Evolutionary conservation across 2,113 vertebrate genomes (phyloP).

Genomic region (Hippocampus mohnikei): DNA sequence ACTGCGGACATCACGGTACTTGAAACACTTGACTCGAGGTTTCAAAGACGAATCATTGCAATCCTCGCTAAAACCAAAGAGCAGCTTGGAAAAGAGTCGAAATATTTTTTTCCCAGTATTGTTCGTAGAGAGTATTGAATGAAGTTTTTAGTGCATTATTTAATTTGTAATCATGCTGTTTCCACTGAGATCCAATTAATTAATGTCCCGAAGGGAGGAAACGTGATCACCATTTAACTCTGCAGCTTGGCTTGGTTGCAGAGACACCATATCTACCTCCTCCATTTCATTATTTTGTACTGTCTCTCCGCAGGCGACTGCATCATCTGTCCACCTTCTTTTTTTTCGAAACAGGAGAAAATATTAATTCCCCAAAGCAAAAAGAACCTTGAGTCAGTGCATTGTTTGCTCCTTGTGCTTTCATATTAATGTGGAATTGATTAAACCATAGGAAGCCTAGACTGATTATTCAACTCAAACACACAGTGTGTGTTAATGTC

Average conservation of each 20-base stretch:
- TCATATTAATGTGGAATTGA: background rate
- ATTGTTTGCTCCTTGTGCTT: slow-evolving; percentile 4
- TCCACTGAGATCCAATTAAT: slow-evolving; percentile 2
- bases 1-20: slow-evolving; percentile 42
- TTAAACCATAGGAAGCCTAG: slow-evolving; percentile 16
- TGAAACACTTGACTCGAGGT: slow-evolving; percentile 45
- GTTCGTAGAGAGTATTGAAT: slow-evolving; percentile 2
- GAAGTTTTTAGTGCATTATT: slow-evolving; percentile 4
- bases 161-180: slow-evolving; percentile 22
- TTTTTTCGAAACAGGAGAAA: background rate
- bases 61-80: slow-evolving; percentile 57
- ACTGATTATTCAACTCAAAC: slow-evolving; percentile 24
- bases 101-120: slow-evolving; percentile 23
- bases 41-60: slow-evolving; percentile 20
- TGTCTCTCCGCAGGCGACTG: slow-evolving; percentile 32
- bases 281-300: slow-evolving; percentile 24
- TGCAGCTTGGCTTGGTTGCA: slow-evolving; percentile 45
- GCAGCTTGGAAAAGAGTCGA: slow-evolving; percentile 19
- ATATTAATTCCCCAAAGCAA: background rate
- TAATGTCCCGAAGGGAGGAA: background rate
- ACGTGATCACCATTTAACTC: slow-evolving; percentile 5
- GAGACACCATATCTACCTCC: slow-evolving; percentile 65
- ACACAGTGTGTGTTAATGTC: slow-evolving; percentile 26
- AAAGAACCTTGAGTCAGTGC: background rate
- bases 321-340: background rate